Base-by-base conservation (phyloP, 2,888 invertebrate species). In the Crematogaster levior region DNA sequence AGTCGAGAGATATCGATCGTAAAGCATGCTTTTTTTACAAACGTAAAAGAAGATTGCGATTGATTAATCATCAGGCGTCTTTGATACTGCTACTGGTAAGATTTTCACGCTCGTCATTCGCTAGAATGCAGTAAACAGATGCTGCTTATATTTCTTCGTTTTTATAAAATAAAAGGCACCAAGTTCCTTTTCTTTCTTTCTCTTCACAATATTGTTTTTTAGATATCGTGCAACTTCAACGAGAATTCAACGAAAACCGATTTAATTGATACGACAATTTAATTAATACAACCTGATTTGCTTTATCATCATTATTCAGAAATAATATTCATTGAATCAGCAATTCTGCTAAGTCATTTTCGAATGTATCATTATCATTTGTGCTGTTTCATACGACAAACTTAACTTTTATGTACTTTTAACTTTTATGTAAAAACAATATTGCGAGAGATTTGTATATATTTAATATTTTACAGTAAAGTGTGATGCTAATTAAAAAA, bases 81-180 rank as follows among this genome's bases (percentile, higher is more conserved):
- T 65, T 30, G n/a, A 46, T 66, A 66, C 27, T 12, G n/a, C n/a
- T 66, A 46, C 10, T 9, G 12, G 5, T 65, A 66, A 27, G 5
- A 3, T 72, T 73, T 30, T 21, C 30, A 43, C 30, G n/a, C 10
- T 74, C 48, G 43, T 80, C 53, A 68, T 66, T 86, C 56, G 61
- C 46, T 84, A 88, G 83, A 66, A 81, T 88, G 82, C 81, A 48
- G 77, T 53, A 85, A 85, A 89, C 85, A 89, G 90, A 85, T 84
- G 72, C 77, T 84, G n/a, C 74, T 70, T n/a, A 53, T 80, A 72
- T 89, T 56, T 18, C 27, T 73, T 82, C 61, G 43, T 82, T 82
- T 85, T 84, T 88, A 88, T 90, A 84, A 88, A 90, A 88, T 87
- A 84, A 89, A 89, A 90, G 89, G 89, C 89, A 90, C 89, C 82